Base-by-base conservation (phyloP, 2,888 invertebrate genomes). In the Embidobia sp. region DNA sequence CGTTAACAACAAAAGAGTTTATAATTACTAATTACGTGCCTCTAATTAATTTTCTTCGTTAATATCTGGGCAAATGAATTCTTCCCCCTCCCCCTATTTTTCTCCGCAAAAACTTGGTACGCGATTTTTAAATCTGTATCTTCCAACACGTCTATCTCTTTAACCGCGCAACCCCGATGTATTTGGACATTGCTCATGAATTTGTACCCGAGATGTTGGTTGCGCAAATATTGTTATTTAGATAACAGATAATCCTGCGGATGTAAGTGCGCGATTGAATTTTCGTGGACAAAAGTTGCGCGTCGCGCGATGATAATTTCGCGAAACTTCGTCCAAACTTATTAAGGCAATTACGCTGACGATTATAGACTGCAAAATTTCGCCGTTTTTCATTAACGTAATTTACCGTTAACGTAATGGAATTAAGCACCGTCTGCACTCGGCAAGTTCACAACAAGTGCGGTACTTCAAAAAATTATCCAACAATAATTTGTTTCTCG, bases 201-300 rank as follows among this genome's bases (percentile, higher is more conserved):
- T 42, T 57, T 57, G 44, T n/a, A 22, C 44, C 13, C 16, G 16
- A 40, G 11, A 55, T 27, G 18, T 42, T 42, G 13, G 10, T n/a
- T 6, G 44, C 22, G 35, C 37, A 61, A 61, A 48, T 35, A 11
- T 35, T 61, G 37, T 48, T 48, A 61, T 61, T 61, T 61, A 37
- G 48, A 48, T 48, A 61, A 61, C 22, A 59, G 59, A 59, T 46
- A 59, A 59, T 46, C 59, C 42, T 18, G 19, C 44, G 15, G 46
- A 46, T 46, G 26, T 46, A 59, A 59, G 57, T 19, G 4, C 29
- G 33, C 33, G 13, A 46, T 46, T 46, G 33, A 46, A 59, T 46
- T 46, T 59, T 46, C 59, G 40, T 29, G 42, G 31, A 13, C 42
- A 19, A 42, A 53, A 42, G n/a, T 44, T 57, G n/a, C n/a, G n/a